Evolutionary conservation across 1,140 invertebrate species (phyloP).

Genomic region (Stegodyphus mimosarum): DNA sequence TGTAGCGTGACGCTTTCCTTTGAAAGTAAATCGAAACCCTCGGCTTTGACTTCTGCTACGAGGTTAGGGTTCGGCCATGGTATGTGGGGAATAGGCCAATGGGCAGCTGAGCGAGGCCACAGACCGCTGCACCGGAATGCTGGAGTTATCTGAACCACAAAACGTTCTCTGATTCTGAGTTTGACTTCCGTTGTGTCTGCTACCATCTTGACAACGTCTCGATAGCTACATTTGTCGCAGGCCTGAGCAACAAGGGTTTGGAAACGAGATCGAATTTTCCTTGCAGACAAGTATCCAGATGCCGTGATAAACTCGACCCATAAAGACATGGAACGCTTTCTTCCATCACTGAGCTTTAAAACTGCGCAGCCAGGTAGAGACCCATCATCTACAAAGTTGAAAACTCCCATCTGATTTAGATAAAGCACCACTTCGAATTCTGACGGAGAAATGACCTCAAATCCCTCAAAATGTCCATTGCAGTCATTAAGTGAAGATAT

Average conservation of each 20-base stretch:
- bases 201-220: conserved; percentile 92
- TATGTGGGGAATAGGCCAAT: conserved; percentile 92
- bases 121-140: conserved; percentile 92
- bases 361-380: conserved; percentile 93
- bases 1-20: conserved; percentile 83
- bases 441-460: conserved; percentile 85
- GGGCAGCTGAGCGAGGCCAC: conserved; percentile 93
- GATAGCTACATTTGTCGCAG: conserved; percentile 90
- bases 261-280: conserved; percentile 92
- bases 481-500: conserved; percentile 91
- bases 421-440: conserved; percentile 96
- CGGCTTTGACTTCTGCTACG: conserved; percentile 95
- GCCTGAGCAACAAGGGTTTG: conserved; percentile 92
- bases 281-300: conserved; percentile 89
- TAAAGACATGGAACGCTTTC: conserved; percentile 94
- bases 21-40: conserved; percentile 95
- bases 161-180: conserved; percentile 85
- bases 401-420: conserved; percentile 95
- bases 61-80: conserved; percentile 94
- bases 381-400: conserved; percentile 96
- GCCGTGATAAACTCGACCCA: conserved; percentile 98
- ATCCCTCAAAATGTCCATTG: conserved; percentile 87
- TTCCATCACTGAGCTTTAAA: conserved; percentile 83
- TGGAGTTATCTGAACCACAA: conserved; percentile 88
- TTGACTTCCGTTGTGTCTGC: conserved; percentile 91